Conservation (phyloP, 2,888 invertebrate species). For the Drosophila antonietae region DNA sequence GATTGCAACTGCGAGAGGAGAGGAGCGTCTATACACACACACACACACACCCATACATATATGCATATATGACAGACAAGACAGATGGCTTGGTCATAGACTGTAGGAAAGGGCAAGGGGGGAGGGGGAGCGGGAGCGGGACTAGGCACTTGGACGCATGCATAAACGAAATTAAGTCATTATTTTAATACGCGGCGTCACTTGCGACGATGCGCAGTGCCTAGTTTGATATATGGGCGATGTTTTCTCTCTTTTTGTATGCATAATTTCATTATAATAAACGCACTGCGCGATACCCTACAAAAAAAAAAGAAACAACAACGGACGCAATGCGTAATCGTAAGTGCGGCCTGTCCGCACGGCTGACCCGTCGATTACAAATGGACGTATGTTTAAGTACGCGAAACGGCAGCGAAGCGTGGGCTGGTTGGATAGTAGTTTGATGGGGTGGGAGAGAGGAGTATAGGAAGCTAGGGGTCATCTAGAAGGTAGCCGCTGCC, state of each 20-base stretch:
- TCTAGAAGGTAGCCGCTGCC: conserved; percentile 38
- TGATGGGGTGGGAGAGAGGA: background rate
- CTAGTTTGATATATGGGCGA: conserved; percentile 76
- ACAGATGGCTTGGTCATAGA: conserved; percentile 29
- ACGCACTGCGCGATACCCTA: conserved; percentile 49
- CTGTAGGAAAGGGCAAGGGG: no score
- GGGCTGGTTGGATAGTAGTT: conserved; percentile 16
- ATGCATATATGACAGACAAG: conserved; percentile 23
- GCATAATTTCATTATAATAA: conserved; percentile 80
- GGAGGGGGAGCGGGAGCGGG: background rate
- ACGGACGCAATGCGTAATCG: conserved; percentile 16
- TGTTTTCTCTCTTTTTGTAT: conserved; percentile 63
- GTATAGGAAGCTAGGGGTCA: conserved; percentile 6
- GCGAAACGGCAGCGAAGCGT: conserved; percentile 74
- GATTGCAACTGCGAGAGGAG: conserved; percentile 60
- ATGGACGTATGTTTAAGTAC: conserved; percentile 74
- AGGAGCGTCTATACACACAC: conserved; percentile 6
- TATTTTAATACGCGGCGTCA: conserved; percentile 78
- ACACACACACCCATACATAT: background rate
- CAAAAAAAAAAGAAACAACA: background rate
- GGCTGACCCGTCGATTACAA: conserved; percentile 74
- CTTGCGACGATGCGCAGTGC: conserved; percentile 55
- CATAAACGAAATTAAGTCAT: conserved; percentile 82
- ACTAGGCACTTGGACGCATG: conserved; percentile 44
- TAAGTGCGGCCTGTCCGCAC: conserved; percentile 76